phyloP scores from a whole-genome alignment of 2,888 invertebrate genomes.

The Meteorus cinctellus region DNA sequence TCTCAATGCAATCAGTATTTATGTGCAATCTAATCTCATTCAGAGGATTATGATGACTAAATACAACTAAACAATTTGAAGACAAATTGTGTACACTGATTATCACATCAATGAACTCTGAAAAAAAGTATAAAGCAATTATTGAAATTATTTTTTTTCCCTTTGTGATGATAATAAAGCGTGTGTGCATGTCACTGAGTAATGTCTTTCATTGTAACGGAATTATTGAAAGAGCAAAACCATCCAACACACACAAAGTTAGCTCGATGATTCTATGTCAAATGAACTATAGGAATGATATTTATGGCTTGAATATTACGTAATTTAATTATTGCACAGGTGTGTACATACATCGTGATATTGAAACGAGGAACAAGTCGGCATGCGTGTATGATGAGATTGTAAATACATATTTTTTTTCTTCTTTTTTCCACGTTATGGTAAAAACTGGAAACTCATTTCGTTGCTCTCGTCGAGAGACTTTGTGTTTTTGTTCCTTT shows the following conservation, averaged over 20 bases:
- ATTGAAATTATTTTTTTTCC: not conserved
- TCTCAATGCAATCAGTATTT: too few relatives aligned
- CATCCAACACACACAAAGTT: not conserved
- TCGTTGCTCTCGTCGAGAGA: not conserved
- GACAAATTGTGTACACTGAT: too few relatives aligned
- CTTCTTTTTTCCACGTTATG: not conserved
- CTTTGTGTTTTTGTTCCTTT: not conserved
- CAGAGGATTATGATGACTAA: too few relatives aligned
- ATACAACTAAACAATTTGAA: too few relatives aligned
- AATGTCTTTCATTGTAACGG: not conserved
- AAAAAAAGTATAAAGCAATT: too few relatives aligned
- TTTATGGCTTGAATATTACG: not conserved
- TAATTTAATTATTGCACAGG: not conserved
- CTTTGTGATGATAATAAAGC: not conserved
- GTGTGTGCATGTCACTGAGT: too few relatives aligned
- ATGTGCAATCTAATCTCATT: too few relatives aligned
- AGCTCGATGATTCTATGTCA: not conserved
- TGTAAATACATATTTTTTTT: not conserved
- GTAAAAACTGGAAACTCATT: constrained; percentile 5
- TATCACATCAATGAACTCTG: too few relatives aligned
- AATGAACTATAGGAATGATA: not conserved
- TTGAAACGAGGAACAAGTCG: not conserved
- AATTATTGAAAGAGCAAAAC: not conserved
- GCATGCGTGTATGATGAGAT: constrained; percentile 7
- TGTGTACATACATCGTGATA: not conserved